These are phyloP conservation scores for Parazoanthus swiftii DNA, from an alignment of 92 coral and sea anemone species.

Conservation along the genomic window DNA sequence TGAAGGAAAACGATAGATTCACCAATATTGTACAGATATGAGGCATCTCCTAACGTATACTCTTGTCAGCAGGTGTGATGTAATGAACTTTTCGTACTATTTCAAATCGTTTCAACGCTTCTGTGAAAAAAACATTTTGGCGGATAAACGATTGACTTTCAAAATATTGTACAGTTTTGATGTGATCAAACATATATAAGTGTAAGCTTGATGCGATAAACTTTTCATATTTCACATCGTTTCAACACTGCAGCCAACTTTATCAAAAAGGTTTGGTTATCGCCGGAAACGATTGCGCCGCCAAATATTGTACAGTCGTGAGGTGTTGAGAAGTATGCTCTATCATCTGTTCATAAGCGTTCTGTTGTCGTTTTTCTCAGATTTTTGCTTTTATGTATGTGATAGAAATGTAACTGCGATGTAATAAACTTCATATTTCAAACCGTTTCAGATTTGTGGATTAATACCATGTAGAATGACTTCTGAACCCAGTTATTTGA, in stretches of 20 bases:
- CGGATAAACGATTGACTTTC: too few relatives aligned
- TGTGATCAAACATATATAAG: too few relatives aligned
- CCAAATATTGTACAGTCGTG: conserved; percentile 8
- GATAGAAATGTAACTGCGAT: background rate
- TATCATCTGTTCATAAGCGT: background rate
- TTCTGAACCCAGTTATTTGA: background rate
- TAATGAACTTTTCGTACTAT: too few relatives aligned
- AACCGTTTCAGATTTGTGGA: conserved; percentile 3
- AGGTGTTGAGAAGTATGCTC: background rate
- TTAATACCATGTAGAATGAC: background rate
- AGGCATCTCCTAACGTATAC: background rate
- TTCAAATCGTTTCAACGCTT: conserved; percentile 14
- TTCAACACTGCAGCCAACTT: conserved; percentile 55
- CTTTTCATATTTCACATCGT: conserved; percentile 7
- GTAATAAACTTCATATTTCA: background rate
- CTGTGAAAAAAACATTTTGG: conserved; percentile 1
- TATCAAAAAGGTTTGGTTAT: background rate
- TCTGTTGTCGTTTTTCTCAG: background rate
- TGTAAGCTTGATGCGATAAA: background rate
- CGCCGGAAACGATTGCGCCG: background rate
- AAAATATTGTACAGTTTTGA: conserved; percentile 5
- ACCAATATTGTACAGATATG: background rate
- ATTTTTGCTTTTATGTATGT: background rate
- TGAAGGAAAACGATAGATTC: too few relatives aligned
- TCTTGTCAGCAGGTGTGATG: background rate